Percentiles rank a stretch among this genome's conserved stretches.
Evolutionary conservation across 2,113 vertebrate genomes (phyloP).

Genomic region (Riparia riparia): DNA sequence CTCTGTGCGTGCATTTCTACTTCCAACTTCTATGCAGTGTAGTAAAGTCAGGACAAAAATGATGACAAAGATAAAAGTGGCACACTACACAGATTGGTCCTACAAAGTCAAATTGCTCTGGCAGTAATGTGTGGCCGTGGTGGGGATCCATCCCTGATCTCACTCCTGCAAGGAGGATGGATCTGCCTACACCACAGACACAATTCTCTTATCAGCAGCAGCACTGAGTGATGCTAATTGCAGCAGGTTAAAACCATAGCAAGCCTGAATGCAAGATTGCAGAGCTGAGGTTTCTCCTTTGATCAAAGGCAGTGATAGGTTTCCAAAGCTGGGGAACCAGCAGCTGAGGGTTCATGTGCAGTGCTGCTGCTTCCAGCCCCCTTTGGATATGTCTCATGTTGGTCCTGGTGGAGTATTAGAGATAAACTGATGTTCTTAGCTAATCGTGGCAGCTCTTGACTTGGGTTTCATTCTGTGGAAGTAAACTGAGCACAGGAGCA

Average conservation of each 20-base stretch:
- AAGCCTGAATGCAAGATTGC: neutral
- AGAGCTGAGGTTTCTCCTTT: neutral
- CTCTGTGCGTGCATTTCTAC: neutral
- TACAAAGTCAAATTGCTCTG: neutral
- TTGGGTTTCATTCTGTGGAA: neutral
- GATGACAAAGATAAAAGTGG: neutral
- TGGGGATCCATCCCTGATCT: neutral
- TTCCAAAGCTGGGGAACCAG: neutral
- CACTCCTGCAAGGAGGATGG: neutral
- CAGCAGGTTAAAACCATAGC: neutral
- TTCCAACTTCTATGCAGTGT: neutral
- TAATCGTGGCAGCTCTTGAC: neutral
- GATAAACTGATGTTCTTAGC: neutral
- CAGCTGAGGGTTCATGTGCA: fast-evolving
- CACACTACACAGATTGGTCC: fast-evolving
- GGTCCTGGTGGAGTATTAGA: neutral
- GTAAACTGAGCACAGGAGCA: neutral
- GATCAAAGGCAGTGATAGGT: neutral
- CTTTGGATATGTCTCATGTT: neutral
- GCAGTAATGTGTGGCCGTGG: fast-evolving
- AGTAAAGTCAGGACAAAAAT: neutral
- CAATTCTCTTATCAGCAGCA: neutral
- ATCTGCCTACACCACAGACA: neutral
- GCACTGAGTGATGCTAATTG: neutral
- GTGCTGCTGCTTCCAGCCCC: neutral